Evolutionary conservation across 2,888 invertebrate species (phyloP).

Genomic region (Ditula angustiorana): DNA sequence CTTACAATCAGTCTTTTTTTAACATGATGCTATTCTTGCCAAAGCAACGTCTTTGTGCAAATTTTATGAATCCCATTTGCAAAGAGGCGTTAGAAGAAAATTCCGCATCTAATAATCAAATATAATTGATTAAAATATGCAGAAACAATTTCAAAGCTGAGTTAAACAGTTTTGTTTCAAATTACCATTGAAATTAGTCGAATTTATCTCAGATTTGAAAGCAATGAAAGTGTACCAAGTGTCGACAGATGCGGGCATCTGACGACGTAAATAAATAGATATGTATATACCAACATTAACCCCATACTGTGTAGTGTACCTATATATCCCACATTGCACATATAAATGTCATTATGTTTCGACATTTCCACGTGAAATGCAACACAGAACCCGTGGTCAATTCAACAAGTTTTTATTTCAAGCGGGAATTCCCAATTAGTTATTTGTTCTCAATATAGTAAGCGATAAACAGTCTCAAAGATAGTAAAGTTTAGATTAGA

Average conservation of each 20-base stretch:
- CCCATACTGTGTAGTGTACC: slow-evolving; percentile 36
- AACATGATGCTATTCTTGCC: slow-evolving; percentile 55
- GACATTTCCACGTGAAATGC: slow-evolving; percentile 27
- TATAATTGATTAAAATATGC: slow-evolving; percentile 22
- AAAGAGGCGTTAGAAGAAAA: slow-evolving; percentile 26
- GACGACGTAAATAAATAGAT: slow-evolving; percentile 21
- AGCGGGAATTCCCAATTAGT: not conserved
- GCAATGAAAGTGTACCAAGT: slow-evolving; percentile 14
- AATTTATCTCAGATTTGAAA: slow-evolving; percentile 21
- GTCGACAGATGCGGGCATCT: slow-evolving; percentile 13
- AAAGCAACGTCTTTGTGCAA: slow-evolving; percentile 35
- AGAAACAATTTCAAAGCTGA: slow-evolving; percentile 26
- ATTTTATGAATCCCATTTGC: slow-evolving; percentile 10
- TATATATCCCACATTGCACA: slow-evolving; percentile 31
- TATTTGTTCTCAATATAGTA: too few relatives aligned
- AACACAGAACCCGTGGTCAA: slow-evolving; percentile 17
- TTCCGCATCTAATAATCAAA: slow-evolving; percentile 22
- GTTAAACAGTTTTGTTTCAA: not conserved
- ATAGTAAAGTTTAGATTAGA: not conserved
- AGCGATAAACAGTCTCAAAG: too few relatives aligned
- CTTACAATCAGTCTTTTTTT: slow-evolving; percentile 42
- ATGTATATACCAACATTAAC: slow-evolving; percentile 33
- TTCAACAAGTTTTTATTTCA: slow-evolving; percentile 15
- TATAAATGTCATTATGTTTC: slow-evolving; percentile 3
- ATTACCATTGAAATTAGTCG: not conserved